Conservation (phyloP, 2,113 vertebrate genomes). For the Psettodes erumei region DNA sequence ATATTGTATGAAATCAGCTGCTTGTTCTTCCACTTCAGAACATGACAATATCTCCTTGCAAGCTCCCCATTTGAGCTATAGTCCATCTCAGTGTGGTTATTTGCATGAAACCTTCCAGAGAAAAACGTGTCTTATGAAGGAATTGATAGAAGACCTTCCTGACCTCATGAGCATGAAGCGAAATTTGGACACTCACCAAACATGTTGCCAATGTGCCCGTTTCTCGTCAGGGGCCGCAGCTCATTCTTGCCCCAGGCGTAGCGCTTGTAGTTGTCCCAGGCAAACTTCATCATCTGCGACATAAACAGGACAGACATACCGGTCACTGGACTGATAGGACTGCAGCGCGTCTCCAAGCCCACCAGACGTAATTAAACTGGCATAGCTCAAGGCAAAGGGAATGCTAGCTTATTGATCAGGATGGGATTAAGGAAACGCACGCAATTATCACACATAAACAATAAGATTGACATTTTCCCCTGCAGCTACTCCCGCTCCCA, state of each 20-base stretch:
- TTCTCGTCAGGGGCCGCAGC: constrained; percentile 91
- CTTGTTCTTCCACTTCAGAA: not conserved
- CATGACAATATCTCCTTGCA: not conserved
- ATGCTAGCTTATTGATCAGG: constrained; percentile 68
- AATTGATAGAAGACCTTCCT: not conserved
- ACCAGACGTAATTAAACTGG: constrained; percentile 59
- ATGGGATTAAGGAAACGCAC: constrained; percentile 59
- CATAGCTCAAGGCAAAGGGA: constrained; percentile 50
- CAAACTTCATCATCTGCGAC: constrained; percentile 98
- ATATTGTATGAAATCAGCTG: not conserved
- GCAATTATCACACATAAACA: constrained; percentile 65
- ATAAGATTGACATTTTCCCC: constrained; percentile 58
- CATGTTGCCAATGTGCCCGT: constrained; percentile 94
- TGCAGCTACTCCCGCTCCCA: constrained; percentile 31
- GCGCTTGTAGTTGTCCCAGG: constrained; percentile 95
- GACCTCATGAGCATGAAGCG: not conserved
- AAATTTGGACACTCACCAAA: constrained; percentile 89
- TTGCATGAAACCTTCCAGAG: not conserved
- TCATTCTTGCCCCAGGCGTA: constrained; percentile 96
- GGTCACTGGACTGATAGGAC: constrained; percentile 46
- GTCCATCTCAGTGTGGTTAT: not conserved
- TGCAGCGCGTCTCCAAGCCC: constrained; percentile 11
- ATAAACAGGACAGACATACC: constrained; percentile 41
- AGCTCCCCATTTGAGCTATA: not conserved
- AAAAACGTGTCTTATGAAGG: constrained; percentile 2